phyloP scores from a whole-genome alignment of 2,113 vertebrate species.

The Rhipidura dahli region DNA sequence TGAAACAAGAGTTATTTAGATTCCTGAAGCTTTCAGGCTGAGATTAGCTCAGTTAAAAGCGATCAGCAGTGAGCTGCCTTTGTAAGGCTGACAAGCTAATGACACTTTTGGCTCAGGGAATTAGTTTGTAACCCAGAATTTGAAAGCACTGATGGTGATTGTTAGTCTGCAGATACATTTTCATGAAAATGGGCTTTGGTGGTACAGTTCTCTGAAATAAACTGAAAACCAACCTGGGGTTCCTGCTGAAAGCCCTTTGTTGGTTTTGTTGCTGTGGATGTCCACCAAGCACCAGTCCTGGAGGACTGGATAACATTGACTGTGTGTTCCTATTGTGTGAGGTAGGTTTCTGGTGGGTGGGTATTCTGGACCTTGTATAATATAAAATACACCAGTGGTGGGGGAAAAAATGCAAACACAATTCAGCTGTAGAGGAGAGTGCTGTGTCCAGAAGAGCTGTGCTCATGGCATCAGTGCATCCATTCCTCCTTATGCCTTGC shows the following conservation, averaged over 20 bases:
- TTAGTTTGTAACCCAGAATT: slow-evolving; percentile 36
- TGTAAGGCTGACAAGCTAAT: slow-evolving; percentile 68
- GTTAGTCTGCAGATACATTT: slow-evolving; percentile 31
- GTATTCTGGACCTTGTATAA: neutral
- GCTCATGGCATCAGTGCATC: rapidly evolving
- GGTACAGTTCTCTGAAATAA: neutral
- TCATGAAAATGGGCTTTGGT: slow-evolving; percentile 19
- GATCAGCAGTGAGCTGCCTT: slow-evolving; percentile 53
- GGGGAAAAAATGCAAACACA: neutral
- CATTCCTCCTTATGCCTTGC: neutral
- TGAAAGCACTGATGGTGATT: slow-evolving; percentile 1
- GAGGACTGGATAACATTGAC: neutral
- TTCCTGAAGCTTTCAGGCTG: slow-evolving; percentile 65
- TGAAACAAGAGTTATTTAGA: slow-evolving; percentile 60
- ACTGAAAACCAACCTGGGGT: neutral
- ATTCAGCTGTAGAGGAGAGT: neutral
- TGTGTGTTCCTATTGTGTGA: neutral
- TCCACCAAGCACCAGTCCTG: neutral
- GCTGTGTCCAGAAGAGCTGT: neutral
- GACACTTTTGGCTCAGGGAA: slow-evolving; percentile 54
- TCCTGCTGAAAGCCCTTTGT: neutral
- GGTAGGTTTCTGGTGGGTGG: neutral
- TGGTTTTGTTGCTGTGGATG: neutral
- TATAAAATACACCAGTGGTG: neutral
- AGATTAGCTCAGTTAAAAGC: slow-evolving; percentile 62